Evolutionary conservation across 2,113 vertebrate species (phyloP).

Genomic region (Irena cyanogastra): DNA sequence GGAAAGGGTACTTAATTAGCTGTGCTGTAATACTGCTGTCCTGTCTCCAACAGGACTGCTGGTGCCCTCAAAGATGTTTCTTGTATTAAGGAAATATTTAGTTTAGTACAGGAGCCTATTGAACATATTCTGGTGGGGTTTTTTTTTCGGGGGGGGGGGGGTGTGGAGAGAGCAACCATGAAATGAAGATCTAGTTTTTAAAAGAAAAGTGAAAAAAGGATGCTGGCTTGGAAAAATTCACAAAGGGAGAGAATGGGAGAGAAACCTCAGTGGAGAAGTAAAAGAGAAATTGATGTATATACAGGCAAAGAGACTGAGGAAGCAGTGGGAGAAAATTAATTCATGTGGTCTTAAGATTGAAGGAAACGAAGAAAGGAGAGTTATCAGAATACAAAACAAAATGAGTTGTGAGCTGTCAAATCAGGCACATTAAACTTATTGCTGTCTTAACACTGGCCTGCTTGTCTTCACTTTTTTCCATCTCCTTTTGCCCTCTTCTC

Average conservation of each 20-base stretch:
- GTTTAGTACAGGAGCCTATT: not conserved
- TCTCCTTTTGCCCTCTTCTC: not conserved
- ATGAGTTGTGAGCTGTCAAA: not conserved
- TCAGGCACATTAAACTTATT: not conserved
- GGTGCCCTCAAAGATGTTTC: not conserved
- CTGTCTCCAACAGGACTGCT: not conserved
- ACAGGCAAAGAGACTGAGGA: not conserved
- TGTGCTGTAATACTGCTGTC: not conserved
- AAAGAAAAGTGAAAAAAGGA: not conserved
- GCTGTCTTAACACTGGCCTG: not conserved
- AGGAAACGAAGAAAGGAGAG: not conserved
- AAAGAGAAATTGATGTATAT: not conserved
- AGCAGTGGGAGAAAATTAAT: not conserved
- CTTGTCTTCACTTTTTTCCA: not conserved
- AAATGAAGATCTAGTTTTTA: not conserved
- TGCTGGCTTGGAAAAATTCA: not conserved
- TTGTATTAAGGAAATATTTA: not conserved
- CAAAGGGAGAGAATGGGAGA: not conserved
- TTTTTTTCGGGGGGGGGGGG: too few species aligned
- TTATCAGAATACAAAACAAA: not conserved
- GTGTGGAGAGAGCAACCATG: not conserved
- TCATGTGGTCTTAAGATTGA: not conserved
- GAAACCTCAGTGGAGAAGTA: not conserved
- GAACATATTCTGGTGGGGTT: not conserved
- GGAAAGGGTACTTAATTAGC: slow-evolving; percentile 9